phyloP scores from a whole-genome alignment of 2,797 vertebrate species.

The Aythya fuligula region DNA sequence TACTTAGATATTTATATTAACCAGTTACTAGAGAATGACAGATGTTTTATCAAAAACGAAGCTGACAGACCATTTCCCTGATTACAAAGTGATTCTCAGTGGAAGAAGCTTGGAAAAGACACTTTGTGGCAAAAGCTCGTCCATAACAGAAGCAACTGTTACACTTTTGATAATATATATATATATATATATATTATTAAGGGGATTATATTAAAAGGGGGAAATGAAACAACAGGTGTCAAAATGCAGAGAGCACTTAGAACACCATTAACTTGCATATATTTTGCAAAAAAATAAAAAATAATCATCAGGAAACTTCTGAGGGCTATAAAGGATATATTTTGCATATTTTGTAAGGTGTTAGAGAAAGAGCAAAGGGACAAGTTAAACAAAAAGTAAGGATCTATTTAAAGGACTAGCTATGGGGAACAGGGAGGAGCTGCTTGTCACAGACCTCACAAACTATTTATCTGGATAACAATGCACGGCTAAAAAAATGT shows the following conservation, averaged over 20 bases:
- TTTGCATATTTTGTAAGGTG: not conserved
- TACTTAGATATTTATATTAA: not conserved
- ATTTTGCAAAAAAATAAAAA: not conserved
- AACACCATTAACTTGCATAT: not conserved
- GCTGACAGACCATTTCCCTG: too few relatives aligned
- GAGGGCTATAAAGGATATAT: not conserved
- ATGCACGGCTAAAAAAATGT: conserved; percentile 41
- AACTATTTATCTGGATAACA: not conserved
- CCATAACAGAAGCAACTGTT: too few relatives aligned
- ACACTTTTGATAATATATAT: not conserved
- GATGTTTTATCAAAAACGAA: too few relatives aligned
- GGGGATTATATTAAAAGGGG: not conserved
- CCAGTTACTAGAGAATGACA: too few relatives aligned
- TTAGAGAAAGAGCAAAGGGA: not conserved
- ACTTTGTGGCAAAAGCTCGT: too few relatives aligned
- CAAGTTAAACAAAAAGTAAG: not conserved
- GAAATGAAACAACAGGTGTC: not conserved
- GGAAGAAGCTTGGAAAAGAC: too few relatives aligned
- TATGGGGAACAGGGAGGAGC: not conserved
- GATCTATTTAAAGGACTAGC: not conserved
- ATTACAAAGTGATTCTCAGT: too few relatives aligned
- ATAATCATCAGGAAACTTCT: not conserved
- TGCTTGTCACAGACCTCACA: not conserved
- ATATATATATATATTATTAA: too few relatives aligned
- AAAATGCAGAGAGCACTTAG: not conserved